Conservation (phyloP, 2,888 invertebrate species). For the Anagyrus pseudococci region DNA sequence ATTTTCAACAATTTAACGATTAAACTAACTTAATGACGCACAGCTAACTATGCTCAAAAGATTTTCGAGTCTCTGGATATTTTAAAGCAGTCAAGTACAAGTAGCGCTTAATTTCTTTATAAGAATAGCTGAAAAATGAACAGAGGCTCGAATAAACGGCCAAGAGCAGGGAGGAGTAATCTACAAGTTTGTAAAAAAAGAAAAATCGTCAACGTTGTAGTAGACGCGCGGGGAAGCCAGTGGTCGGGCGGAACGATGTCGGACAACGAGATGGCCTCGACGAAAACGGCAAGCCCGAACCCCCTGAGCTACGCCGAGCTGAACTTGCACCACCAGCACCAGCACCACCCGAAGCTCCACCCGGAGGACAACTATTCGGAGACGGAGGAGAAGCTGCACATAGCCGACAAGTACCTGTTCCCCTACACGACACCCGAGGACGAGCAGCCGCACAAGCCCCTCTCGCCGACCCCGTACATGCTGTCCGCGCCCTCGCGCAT, state of each 20-base stretch:
- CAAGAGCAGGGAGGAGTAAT: too few species aligned
- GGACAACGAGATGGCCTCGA: conserved; percentile 74
- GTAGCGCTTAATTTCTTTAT: too few species aligned
- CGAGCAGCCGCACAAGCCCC: conserved; percentile 44
- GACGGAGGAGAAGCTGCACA: conserved; percentile 65
- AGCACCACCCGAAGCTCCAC: conserved; percentile 47
- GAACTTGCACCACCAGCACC: conserved; percentile 53
- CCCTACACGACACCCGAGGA: conserved; percentile 76
- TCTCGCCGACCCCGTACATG: conserved; percentile 59
- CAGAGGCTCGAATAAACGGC: too few species aligned
- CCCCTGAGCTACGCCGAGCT: conserved; percentile 80
- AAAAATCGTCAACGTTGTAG: conserved; percentile 37
- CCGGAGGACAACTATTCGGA: conserved; percentile 60
- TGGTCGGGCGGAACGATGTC: conserved; percentile 84
- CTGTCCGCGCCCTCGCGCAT: conserved; percentile 58
- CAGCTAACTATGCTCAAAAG: too few species aligned
- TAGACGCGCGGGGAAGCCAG: conserved; percentile 63
- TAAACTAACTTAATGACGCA: too few species aligned
- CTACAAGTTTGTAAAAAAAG: too few species aligned
- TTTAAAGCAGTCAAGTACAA: too few species aligned
- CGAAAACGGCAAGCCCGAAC: conserved; percentile 71
- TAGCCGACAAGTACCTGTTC: conserved; percentile 81
- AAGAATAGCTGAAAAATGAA: too few species aligned
- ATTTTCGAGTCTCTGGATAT: too few species aligned
- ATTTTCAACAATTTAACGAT: too few species aligned